phyloP scores from a whole-genome alignment of 2,888 invertebrate genomes.

The Eupithecia pulchellata region DNA sequence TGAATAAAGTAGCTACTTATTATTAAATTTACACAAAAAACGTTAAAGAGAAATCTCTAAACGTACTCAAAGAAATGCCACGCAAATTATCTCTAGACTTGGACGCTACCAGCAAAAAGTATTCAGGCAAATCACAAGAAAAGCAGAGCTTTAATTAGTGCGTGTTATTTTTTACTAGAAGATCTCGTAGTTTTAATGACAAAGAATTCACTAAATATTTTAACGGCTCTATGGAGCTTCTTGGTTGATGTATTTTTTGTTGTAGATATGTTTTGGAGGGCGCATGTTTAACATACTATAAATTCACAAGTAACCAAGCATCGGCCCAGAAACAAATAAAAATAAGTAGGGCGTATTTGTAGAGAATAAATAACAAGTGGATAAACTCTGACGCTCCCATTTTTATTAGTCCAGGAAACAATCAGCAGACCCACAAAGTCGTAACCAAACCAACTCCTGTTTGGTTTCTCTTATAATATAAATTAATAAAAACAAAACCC shows the following conservation, averaged over 20 bases:
- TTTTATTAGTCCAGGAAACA: slow-evolving; percentile 2
- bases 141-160: not conserved
- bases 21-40: not conserved
- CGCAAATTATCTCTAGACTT: not conserved
- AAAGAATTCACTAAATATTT: not conserved
- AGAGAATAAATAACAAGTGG: slow-evolving; percentile 4
- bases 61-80: not conserved
- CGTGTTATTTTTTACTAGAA: not conserved
- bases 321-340: not conserved
- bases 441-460: not conserved
- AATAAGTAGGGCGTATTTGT: not conserved
- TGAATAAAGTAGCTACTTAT: not conserved
- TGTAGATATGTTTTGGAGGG: not conserved
- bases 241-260: not conserved
- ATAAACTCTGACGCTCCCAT: not conserved
- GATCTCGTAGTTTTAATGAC: too few species aligned
- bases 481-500: not conserved
- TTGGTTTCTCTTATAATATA: not conserved
- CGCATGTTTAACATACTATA: not conserved
- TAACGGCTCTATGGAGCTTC: not conserved
- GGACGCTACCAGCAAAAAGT: not conserved
- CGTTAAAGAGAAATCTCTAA: not conserved
- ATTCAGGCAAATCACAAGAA: not conserved
- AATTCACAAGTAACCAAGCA: not conserved
- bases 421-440: not conserved